These are phyloP conservation scores for Campoplex nolae DNA, from an alignment of 2,888 invertebrate genomes.

Conservation along the genomic window DNA sequence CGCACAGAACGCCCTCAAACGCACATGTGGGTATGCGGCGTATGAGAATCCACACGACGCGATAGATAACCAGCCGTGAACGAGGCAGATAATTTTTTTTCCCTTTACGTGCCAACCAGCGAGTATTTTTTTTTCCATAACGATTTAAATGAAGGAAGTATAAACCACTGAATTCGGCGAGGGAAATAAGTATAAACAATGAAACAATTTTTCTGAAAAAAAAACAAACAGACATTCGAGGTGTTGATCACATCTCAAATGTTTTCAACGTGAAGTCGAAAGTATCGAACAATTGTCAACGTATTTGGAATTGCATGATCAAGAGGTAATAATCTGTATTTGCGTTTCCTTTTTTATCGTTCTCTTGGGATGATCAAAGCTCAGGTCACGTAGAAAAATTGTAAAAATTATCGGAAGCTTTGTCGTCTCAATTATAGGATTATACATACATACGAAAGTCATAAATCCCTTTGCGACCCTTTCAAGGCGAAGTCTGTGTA, in stretches of 20 bases:
- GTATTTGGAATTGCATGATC: not conserved
- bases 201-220: not conserved
- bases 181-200: not conserved
- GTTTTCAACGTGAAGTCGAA: not conserved
- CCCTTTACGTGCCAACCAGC: not conserved
- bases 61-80: conserved; percentile 56
- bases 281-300: not conserved
- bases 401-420: not conserved
- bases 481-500: not conserved
- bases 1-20: conserved; percentile 49
- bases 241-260: not conserved
- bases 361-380: not conserved
- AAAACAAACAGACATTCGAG: not conserved
- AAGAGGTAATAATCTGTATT: not conserved
- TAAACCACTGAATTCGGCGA: not conserved
- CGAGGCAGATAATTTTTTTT: conserved; percentile 60
- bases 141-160: conserved; percentile 21
- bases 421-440: not conserved
- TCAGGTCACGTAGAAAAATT: not conserved
- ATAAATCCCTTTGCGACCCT: not conserved
- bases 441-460: not conserved
- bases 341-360: not conserved
- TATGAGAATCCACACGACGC: conserved; percentile 59
- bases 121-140: conserved; percentile 4
- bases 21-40: conserved; percentile 56